Conservation (phyloP, 2,888 invertebrate species). For the Calephelis perditalis region DNA sequence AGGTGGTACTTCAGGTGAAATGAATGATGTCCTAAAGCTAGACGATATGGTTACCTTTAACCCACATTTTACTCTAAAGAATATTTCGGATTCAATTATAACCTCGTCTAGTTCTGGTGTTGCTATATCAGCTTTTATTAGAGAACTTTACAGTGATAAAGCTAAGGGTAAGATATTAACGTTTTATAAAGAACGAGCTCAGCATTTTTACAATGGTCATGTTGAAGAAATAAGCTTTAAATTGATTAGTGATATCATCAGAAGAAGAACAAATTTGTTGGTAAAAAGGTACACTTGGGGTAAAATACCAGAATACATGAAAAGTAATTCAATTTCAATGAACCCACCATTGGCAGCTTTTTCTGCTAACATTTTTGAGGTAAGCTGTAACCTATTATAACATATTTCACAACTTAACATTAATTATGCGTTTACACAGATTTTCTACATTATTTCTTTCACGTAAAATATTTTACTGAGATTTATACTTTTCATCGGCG, state of each 20-base stretch:
- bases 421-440: too few relatives aligned
- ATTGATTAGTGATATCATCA: constrained; percentile 88
- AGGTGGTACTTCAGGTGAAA: constrained; percentile 92
- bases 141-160: constrained; percentile 90
- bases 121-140: constrained; percentile 87
- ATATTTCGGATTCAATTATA: constrained; percentile 89
- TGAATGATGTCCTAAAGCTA: constrained; percentile 90
- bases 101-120: constrained; percentile 83
- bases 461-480: too few relatives aligned
- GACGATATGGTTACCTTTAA: constrained; percentile 95
- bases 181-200: constrained; percentile 92
- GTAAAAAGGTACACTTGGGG: constrained; percentile 89
- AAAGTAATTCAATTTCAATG: constrained; percentile 83
- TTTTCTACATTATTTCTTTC: too few relatives aligned
- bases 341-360: constrained; percentile 88
- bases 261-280: constrained; percentile 87
- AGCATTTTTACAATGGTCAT: constrained; percentile 91
- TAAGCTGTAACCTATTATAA: constrained; percentile 41
- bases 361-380: constrained; percentile 89
- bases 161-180: constrained; percentile 88
- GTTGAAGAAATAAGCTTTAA: constrained; percentile 92
- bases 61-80: constrained; percentile 91
- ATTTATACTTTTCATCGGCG: too few relatives aligned
- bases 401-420: too few relatives aligned
- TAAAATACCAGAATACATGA: constrained; percentile 86